Conservation (phyloP, 2,888 invertebrate genomes). For the Hypselothyrea guttata region DNA sequence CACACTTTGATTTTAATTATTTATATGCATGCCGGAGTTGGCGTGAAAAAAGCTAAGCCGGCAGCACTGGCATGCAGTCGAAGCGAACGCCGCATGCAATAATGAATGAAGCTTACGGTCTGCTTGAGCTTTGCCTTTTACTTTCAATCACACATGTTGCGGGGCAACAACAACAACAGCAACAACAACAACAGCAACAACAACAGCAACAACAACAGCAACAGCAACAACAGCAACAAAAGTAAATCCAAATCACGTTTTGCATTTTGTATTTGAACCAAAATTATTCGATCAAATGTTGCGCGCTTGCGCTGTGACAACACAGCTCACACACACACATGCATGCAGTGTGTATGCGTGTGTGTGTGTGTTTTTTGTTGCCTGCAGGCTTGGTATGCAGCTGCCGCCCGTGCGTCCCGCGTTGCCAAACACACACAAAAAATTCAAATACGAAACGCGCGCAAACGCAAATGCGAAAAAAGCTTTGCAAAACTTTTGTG, state of each 20-base stretch:
- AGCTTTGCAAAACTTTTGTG: constrained; percentile 63
- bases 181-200: constrained; percentile 21
- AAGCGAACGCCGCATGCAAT: constrained; percentile 45
- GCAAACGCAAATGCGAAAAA: constrained; percentile 43
- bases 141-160: constrained; percentile 76
- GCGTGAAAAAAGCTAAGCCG: too few relatives aligned
- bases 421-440: constrained; percentile 2
- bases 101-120: constrained; percentile 71
- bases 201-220: constrained; percentile 12
- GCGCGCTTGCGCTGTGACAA: constrained; percentile 43
- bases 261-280: constrained; percentile 54
- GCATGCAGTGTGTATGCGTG: constrained; percentile 5
- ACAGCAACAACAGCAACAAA: constrained; percentile 20
- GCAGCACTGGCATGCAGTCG: too few relatives aligned
- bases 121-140: constrained; percentile 75
- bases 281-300: constrained; percentile 44
- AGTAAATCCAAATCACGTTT: constrained; percentile 55
- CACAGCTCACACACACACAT: constrained; percentile 23
- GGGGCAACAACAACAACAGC: constrained; percentile 13
- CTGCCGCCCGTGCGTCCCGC: constrained; percentile 9
- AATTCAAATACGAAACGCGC: constrained; percentile 51
- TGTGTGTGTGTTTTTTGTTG: too few relatives aligned
- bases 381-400: constrained; percentile 12
- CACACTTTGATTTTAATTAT: too few relatives aligned
- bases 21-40: too few relatives aligned